A percentile compares a stretch with the other conserved stretches of the same genome.
Evolutionary conservation across 2,888 invertebrate genomes (phyloP).

Genomic region (Thera obeliscata): DNA sequence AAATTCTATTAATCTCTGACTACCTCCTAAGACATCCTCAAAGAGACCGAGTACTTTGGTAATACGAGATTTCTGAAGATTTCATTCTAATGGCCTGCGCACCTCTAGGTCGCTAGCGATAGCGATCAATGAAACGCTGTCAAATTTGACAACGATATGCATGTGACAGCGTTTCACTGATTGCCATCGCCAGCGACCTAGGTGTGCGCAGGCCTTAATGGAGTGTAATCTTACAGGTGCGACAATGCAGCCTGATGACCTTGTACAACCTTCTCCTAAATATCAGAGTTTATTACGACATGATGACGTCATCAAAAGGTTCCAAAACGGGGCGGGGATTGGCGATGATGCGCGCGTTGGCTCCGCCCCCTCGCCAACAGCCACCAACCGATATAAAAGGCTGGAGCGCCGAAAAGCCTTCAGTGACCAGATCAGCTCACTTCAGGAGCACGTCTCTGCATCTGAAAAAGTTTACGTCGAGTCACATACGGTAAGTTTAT

Average conservation of each 20-base stretch:
- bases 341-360: constrained; percentile 50
- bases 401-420: constrained; percentile 44
- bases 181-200: too few species aligned
- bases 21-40: background rate
- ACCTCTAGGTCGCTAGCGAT: too few species aligned
- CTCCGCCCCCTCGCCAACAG: constrained; percentile 64
- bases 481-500: constrained; percentile 68
- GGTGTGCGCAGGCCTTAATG: background rate
- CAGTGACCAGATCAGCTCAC: constrained; percentile 53
- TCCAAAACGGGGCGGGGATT: constrained; percentile 70
- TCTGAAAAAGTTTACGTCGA: constrained; percentile 70
- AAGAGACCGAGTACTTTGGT: too few species aligned
- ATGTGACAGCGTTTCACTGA: too few species aligned
- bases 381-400: constrained; percentile 66
- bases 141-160: too few species aligned
- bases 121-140: too few species aligned
- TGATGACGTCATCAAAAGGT: constrained; percentile 61
- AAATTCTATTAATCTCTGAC: constrained; percentile 10
- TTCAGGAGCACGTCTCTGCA: constrained; percentile 42
- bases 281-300: constrained; percentile 45
- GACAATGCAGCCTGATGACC: constrained; percentile 8
- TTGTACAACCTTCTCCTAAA: constrained; percentile 14
- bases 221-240: background rate
- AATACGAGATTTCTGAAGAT: too few species aligned
- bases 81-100: too few species aligned